Base-by-base conservation (phyloP, 2,113 vertebrate species). In the Rhinoptilus africanus region DNA sequence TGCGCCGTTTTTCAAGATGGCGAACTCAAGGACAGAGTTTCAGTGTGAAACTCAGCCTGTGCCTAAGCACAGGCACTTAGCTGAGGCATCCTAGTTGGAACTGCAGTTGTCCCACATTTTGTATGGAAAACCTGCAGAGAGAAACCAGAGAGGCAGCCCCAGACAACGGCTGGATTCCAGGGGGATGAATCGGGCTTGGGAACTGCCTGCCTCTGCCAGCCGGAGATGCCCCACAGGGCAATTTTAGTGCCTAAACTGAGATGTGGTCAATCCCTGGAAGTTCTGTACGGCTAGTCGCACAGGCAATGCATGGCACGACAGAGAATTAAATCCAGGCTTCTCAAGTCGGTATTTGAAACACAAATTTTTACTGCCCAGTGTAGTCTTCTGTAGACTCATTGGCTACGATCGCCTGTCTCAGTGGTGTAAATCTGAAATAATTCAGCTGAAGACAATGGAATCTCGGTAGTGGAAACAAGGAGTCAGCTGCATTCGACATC, bases 1-100 rank as follows among this genome's bases (percentile, higher is more conserved):
- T 39, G 16, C 0, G 8, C 27, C 1, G 0, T 16, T 62, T 67
- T 43, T 78, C 66, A 50, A 63, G 62, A 20, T 14, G 1, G 32
- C 2, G 3, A 75, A 30, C 32, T 68, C 27, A 8, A 37, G 71
- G 67, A 50, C 32, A 32, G 59, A 54, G 69, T 48, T 48, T 48
- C 39, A 4, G 26, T 1, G n/a, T 34, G 59, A 62, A 60, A 12
- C 47, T 35, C 34, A 43, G 34, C 43, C 83, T 41, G 41, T 66
- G 78, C n/a, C 47, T 34, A 8, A 45, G 50, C 39, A 28, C 8
- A 21, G 67, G 67, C 74, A 10, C 45, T 28, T 7, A 9, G 53
- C n/a, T 9, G 39, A 15, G 39, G 50, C 57, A 19, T 21, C 51
- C 75, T 6, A 1, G 21, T 16, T 24, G 21, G 67, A 60, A 73